Percentiles rank a stretch among this genome's conserved stretches.
Conservation (phyloP, 2,113 vertebrate species). For the Pristiophorus japonicus region DNA sequence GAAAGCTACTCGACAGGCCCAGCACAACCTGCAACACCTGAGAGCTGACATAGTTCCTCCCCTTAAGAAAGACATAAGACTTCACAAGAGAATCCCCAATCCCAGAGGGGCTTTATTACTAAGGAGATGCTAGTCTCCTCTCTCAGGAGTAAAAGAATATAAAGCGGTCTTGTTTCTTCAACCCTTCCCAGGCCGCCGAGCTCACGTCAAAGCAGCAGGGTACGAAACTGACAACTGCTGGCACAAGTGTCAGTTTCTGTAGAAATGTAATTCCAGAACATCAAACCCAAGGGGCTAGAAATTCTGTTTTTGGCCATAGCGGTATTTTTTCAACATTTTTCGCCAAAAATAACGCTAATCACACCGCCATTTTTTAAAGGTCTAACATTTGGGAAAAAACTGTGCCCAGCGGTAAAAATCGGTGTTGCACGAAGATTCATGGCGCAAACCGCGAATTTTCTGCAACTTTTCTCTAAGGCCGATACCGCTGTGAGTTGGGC, state of each 20-base stretch:
- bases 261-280: not conserved
- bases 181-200: not conserved
- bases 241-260: not conserved
- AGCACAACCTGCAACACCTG: not conserved
- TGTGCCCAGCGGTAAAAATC: too few species aligned
- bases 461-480: too few species aligned
- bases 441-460: too few species aligned
- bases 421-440: too few species aligned
- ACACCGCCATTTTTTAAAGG: too few species aligned
- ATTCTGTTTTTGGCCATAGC: too few species aligned
- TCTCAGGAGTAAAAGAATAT: not conserved
- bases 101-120: not conserved
- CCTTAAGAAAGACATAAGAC: not conserved
- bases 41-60: not conserved
- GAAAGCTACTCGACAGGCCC: not conserved
- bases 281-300: too few species aligned
- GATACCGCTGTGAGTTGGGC: too few species aligned
- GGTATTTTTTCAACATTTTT: too few species aligned
- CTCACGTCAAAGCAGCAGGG: not conserved
- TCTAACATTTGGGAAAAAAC: too few species aligned
- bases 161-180: not conserved
- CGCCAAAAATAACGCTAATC: too few species aligned
- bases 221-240: not conserved
- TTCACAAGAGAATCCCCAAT: not conserved
- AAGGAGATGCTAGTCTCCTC: not conserved